phyloP scores from a whole-genome alignment of 2,888 invertebrate species.

The Ecdyonurus torrentis region DNA sequence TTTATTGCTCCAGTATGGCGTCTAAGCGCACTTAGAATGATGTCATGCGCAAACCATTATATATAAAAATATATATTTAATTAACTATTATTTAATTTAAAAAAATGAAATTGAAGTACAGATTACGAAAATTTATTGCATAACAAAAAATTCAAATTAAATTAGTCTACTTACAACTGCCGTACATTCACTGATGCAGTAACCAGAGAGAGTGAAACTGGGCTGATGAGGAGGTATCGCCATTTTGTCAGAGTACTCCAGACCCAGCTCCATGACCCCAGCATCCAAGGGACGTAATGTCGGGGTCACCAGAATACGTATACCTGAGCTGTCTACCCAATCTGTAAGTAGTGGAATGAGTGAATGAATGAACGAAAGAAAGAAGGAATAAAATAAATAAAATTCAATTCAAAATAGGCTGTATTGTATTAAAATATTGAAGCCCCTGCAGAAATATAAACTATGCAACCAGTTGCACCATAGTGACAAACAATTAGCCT shows the following conservation, averaged over 20 bases:
- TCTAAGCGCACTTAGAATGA: no score
- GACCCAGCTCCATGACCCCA: conserved; percentile 88
- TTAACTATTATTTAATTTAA: not conserved
- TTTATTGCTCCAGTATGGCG: no score
- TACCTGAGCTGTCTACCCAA: conserved; percentile 77
- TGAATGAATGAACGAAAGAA: no score
- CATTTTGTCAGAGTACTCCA: conserved; percentile 97
- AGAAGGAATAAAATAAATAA: no score
- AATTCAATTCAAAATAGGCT: no score
- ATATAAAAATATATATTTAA: not conserved
- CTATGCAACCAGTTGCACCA: no score
- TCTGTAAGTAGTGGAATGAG: conserved; percentile 29
- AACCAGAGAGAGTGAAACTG: conserved; percentile 66
- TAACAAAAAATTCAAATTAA: not conserved
- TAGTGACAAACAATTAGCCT: no score
- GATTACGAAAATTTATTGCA: not conserved
- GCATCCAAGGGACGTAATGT: conserved; percentile 69
- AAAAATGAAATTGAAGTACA: not conserved
- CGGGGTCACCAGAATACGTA: conserved; percentile 63
- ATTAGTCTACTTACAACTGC: conserved; percentile 48
- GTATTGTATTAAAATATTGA: not conserved
- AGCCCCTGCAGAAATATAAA: not conserved
- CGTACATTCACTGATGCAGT: conserved; percentile 88
- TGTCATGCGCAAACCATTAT: no score
- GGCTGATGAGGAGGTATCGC: conserved; percentile 78